Conservation (phyloP, 2,888 invertebrate genomes). For the Gastrophysa polygoni region DNA sequence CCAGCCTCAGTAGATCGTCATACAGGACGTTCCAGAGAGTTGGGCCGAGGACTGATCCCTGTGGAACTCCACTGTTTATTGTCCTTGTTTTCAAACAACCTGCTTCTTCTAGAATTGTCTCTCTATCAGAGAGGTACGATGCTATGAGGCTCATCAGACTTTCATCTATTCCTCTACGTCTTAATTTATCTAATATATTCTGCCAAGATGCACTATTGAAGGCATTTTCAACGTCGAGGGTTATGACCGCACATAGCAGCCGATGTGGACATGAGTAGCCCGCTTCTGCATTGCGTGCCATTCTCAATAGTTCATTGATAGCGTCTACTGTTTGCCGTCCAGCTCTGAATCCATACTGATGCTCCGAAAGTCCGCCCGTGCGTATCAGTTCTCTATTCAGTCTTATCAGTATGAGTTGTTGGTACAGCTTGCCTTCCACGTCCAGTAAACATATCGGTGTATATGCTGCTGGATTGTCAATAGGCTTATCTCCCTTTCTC, state of each 20-base stretch:
- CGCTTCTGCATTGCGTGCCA: slow-evolving; percentile 18
- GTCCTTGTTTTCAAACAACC: background rate
- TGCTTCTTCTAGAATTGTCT: slow-evolving; percentile 9
- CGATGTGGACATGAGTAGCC: slow-evolving; percentile 4
- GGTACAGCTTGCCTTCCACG: slow-evolving; percentile 17
- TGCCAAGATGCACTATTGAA: slow-evolving; percentile 13
- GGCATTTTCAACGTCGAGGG: slow-evolving; percentile 5
- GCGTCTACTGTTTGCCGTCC: slow-evolving; percentile 27
- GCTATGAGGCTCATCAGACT: slow-evolving; percentile 4
- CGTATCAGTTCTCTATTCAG: slow-evolving; percentile 20
- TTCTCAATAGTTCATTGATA: slow-evolving; percentile 15
- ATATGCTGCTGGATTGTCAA: too few relatives aligned
- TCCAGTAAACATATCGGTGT: slow-evolving; percentile 19
- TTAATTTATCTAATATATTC: background rate
- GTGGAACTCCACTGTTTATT: slow-evolving; percentile 18
- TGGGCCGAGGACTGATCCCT: slow-evolving; percentile 23
- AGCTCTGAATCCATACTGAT: slow-evolving; percentile 25
- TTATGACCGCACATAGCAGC: slow-evolving; percentile 11
- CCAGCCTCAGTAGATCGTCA: slow-evolving; percentile 3
- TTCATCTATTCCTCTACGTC: slow-evolving; percentile 5
- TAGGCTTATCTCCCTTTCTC: slow-evolving; percentile 8
- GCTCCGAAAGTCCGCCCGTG: slow-evolving; percentile 20
- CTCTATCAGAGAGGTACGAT: slow-evolving; percentile 5
- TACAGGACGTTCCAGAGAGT: slow-evolving; percentile 19
- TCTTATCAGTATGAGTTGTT: slow-evolving; percentile 16